Conservation (phyloP, 2,888 invertebrate genomes). For the Cryptocheilus praepositus region DNA sequence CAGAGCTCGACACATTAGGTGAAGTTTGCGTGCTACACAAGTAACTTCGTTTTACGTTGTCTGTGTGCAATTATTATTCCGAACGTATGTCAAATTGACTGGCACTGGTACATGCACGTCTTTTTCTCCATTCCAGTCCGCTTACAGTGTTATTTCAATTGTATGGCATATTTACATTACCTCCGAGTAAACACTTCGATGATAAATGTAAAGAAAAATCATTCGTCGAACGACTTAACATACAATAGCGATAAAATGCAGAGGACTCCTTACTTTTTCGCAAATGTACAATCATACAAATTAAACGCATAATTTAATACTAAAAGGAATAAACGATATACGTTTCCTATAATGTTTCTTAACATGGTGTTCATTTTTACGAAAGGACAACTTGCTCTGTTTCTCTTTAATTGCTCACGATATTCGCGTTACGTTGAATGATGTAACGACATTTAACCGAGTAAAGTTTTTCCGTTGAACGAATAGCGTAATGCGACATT, state of each 20-base stretch:
- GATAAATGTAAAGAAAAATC: not conserved
- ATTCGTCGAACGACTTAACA: not conserved
- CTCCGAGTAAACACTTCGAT: not conserved
- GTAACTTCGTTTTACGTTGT: not conserved
- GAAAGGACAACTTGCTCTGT: not conserved
- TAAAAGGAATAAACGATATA: slow-evolving; percentile 22
- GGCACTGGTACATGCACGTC: slow-evolving; percentile 48
- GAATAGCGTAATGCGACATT: too few relatives aligned
- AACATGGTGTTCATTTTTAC: slow-evolving; percentile 5
- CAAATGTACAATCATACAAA: slow-evolving; percentile 23
- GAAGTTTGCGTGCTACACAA: slow-evolving; percentile 35
- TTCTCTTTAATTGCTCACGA: slow-evolving; percentile 3
- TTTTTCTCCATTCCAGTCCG: slow-evolving; percentile 44
- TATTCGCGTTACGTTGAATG: not conserved
- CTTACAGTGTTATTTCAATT: slow-evolving; percentile 11
- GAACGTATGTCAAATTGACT: slow-evolving; percentile 31
- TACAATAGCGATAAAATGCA: too few relatives aligned
- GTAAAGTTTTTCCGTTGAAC: too few relatives aligned
- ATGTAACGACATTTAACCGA: too few relatives aligned
- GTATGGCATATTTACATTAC: not conserved
- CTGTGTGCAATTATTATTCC: slow-evolving; percentile 28
- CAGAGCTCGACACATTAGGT: slow-evolving; percentile 9
- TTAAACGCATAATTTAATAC: slow-evolving; percentile 25
- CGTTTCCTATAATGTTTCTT: slow-evolving; percentile 3
- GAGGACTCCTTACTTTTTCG: slow-evolving; percentile 19